Conservation (phyloP, 2,888 invertebrate species). For the Drosophila mercatorum region DNA sequence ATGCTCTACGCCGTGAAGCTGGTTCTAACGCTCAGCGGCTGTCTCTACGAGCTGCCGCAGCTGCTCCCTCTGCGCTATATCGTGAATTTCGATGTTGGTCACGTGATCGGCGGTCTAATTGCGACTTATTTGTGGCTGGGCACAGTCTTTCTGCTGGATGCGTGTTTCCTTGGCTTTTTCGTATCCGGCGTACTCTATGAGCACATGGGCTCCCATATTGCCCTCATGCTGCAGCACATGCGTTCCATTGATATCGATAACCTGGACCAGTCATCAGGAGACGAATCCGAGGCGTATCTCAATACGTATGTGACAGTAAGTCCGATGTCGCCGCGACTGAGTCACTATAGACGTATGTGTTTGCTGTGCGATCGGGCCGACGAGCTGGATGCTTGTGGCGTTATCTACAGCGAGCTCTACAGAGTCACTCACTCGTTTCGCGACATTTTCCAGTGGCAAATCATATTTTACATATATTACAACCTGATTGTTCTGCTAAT, state of each 20-base stretch:
- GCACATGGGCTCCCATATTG: conserved; percentile 62
- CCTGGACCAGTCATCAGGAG: conserved; percentile 14
- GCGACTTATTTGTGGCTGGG: conserved; percentile 76
- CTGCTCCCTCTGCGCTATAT: conserved; percentile 30
- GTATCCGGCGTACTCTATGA: conserved; percentile 68
- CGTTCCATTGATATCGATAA: conserved; percentile 53
- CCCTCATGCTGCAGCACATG: conserved; percentile 59
- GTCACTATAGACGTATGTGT: conserved; percentile 66
- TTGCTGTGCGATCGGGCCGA: conserved; percentile 72
- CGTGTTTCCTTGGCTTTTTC: conserved; percentile 74
- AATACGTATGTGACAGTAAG: background rate
- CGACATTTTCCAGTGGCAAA: conserved; percentile 74
- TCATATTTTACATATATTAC: conserved; percentile 77
- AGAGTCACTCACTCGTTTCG: conserved; percentile 61
- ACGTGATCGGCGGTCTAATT: conserved; percentile 18
- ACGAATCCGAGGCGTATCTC: background rate
- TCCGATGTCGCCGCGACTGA: conserved; percentile 22
- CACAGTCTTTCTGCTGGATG: conserved; percentile 69
- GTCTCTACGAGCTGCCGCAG: conserved; percentile 63
- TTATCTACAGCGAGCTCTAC: conserved; percentile 71
- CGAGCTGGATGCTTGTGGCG: conserved; percentile 67
- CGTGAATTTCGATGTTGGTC: background rate
- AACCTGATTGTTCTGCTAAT: conserved; percentile 72
- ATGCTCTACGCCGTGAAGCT: conserved; percentile 53
- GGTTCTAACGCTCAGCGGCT: conserved; percentile 63